Percentiles rank a stretch among this genome's conserved stretches.
Evolutionary conservation across 2,888 invertebrate genomes (phyloP).

Genomic region (Seira musarum): DNA sequence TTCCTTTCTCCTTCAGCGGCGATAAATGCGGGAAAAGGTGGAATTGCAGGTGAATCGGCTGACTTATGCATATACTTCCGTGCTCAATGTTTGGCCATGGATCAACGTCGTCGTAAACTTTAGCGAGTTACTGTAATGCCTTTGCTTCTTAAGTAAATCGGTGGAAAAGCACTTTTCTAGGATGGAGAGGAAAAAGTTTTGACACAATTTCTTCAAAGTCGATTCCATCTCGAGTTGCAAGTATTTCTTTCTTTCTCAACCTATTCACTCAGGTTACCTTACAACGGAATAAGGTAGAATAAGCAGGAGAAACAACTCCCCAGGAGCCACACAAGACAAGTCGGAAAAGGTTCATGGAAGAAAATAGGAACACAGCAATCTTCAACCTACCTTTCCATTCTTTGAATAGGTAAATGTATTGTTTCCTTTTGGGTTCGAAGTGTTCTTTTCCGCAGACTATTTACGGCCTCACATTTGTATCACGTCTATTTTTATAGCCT

Average conservation of each 20-base stretch:
- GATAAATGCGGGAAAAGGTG: not conserved
- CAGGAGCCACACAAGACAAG: too few relatives aligned
- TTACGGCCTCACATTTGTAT: conserved; percentile 30
- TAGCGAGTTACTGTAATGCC: conserved; percentile 12
- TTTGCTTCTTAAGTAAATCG: not conserved
- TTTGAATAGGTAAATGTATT: too few relatives aligned
- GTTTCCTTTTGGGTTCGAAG: too few relatives aligned
- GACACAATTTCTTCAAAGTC: conserved; percentile 39
- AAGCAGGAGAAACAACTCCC: too few relatives aligned
- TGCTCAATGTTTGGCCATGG: conserved; percentile 34
- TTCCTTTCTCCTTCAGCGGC: too few relatives aligned
- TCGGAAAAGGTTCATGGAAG: too few relatives aligned
- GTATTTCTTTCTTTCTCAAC: not conserved
- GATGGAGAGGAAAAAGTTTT: conserved; percentile 22
- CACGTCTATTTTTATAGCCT: conserved; percentile 44
- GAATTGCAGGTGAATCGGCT: conserved; percentile 22
- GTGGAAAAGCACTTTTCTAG: not conserved
- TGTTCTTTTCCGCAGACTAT: too few relatives aligned
- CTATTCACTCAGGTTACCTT: not conserved
- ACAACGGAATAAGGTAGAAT: too few relatives aligned
- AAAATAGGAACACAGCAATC: too few relatives aligned
- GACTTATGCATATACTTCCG: conserved; percentile 36
- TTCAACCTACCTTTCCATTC: too few relatives aligned
- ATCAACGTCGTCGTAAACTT: conserved; percentile 27
- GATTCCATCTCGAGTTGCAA: not conserved